Percentiles rank a stretch among this genome's conserved stretches.
Evolutionary conservation across 2,888 invertebrate genomes (phyloP).

Genomic region (Tinea pellionella): DNA sequence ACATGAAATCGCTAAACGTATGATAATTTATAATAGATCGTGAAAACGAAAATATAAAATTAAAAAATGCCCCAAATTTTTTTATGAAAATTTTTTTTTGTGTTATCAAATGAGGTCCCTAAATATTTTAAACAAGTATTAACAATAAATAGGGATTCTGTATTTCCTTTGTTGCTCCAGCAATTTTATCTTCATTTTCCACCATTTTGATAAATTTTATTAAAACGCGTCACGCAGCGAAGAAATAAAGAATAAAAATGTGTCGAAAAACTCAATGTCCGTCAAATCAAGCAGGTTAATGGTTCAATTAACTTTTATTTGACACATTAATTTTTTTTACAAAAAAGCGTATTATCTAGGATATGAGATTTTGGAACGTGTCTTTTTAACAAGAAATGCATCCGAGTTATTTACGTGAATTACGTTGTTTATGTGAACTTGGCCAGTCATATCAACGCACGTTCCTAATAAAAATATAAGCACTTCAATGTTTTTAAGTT

Average conservation of each 20-base stretch:
- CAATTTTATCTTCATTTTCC: neutral
- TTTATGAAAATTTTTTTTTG: conserved; percentile 27
- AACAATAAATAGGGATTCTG: conserved; percentile 39
- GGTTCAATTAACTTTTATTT: too few relatives aligned
- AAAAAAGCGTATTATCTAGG: too few relatives aligned
- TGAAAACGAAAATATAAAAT: conserved; percentile 36
- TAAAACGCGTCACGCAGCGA: neutral
- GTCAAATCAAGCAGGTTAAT: neutral
- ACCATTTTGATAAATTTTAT: neutral
- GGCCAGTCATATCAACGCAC: neutral
- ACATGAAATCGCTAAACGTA: conserved; percentile 51
- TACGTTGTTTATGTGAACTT: neutral
- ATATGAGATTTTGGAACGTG: too few relatives aligned
- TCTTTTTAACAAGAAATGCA: too few relatives aligned
- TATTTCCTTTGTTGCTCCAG: conserved; percentile 43
- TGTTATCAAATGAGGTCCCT: conserved; percentile 39
- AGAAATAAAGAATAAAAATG: neutral
- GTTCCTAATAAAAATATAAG: neutral
- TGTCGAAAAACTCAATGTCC: neutral
- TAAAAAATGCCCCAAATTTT: conserved; percentile 36
- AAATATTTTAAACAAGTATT: conserved; percentile 46
- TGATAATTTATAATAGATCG: conserved; percentile 54
- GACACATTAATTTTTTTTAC: too few relatives aligned
- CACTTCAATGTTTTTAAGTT: neutral
- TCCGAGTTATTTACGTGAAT: too few relatives aligned